Base-by-base conservation (phyloP, 2,113 vertebrate genomes). In the Orcinus orca region DNA sequence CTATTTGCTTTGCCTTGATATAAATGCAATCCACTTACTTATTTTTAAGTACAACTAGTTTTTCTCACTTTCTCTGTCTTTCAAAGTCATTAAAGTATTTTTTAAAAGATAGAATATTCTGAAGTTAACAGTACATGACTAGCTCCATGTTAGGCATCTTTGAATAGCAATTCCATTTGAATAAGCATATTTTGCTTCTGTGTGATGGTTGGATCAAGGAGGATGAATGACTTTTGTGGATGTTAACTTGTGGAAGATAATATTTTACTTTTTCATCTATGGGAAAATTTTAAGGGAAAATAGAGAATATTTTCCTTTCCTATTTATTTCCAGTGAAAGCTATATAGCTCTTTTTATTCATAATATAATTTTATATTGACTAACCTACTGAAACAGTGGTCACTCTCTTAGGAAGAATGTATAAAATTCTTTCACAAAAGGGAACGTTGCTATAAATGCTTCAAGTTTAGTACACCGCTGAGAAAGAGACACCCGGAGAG, bases 371-470 rank as follows among this genome's bases (percentile, higher is more conserved):
- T 81, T 77, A 41, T 83, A 74, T 44, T 73, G 62, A 92, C n/a
- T 73, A 77, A 79, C 23, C 36, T 50, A 60, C 26, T 29, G 55
- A 79, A 79, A 71, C 68, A 86, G 25, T 21, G 83, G 71, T 17
- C 47, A 29, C 23, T 95, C 62, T 82, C n/a, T 41, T 44, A 79
- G 44, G 73, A 86, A 38, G 8, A 29, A 18, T 55, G 6, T 67
- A n/a, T 87, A 92, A 58, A 94, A 83, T 84, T 87, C 58, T 93
- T 89, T 88, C 74, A 67, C 90, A 65, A 81, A 89, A 71, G 8
- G 70, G 85, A 47, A 53, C 10, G 29, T 95, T 65, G 31, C 71
- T 89, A 14, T 68, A 85, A 84, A 89, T 68, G 44, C 63, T 50
- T 65, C 55, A 36, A 21, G 31, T 82, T 88, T 41, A 47, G 79